Base-by-base conservation (phyloP, 2,797 vertebrate genomes). In the Etheostoma perlongum region DNA sequence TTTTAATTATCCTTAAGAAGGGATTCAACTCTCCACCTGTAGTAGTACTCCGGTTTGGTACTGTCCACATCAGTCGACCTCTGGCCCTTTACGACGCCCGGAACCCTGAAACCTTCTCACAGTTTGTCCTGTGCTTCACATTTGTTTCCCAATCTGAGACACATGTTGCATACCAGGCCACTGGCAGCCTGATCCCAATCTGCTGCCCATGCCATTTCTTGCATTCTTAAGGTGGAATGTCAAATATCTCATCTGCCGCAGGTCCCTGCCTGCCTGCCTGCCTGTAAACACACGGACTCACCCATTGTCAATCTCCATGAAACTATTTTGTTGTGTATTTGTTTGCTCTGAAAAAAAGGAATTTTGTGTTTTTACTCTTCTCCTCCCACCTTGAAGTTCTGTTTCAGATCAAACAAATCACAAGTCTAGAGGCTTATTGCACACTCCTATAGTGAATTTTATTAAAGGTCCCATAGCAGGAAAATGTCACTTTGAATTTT, bases 181-280 rank as follows among this genome's bases (percentile, higher is more conserved):
- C 78, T 33, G 81, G 77, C 88, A 69, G 83, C 71, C 77, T 73
- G 88, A 93, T 91, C 72, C 42, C 83, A 88, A 93, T 93, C 92
- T 89, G 75, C 64, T 72, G 60, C 85, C 85, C 80, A 74, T 36
- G 68, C 48, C 73, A 88, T 86, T 86, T 86, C 83, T 86, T 61
- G 67, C 86, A 85, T 89, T 84, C 79, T 87, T 84, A 67, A 83
- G 65, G 67, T 83, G 86, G 90, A 89, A 91, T 89, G 87, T 87
- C 72, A 47, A 75, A 88, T 91, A 87, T 75, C 23, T 84, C 48
- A 89, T 93, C 85, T 87, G 70, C 72, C 63, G 6, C 90, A 88
- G 81, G 90, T 82, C 73, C 16, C 71, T 81, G 80, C 91, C 75
- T 87, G 90, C 73, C 85, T 59, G 67, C 18, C 9, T 12, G 15